Evolutionary conservation across 2,113 vertebrate species (phyloP).

Genomic region (Myiozetetes cayanensis): DNA sequence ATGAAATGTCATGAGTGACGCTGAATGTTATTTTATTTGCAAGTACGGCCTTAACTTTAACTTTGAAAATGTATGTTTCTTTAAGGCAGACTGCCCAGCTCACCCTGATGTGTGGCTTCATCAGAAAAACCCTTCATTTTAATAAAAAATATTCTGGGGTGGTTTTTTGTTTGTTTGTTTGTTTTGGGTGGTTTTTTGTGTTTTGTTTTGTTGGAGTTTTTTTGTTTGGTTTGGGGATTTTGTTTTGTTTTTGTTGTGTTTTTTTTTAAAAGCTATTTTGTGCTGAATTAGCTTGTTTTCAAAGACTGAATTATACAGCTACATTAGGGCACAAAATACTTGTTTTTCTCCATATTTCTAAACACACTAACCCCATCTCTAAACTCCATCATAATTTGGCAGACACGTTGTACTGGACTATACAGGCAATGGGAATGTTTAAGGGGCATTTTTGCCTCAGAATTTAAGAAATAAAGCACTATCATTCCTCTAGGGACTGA

Average conservation of each 20-base stretch:
- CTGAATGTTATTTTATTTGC: background rate
- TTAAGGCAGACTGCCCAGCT: background rate
- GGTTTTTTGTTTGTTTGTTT: too few species aligned
- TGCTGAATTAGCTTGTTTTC: background rate
- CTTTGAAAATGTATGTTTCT: background rate
- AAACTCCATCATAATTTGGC: background rate
- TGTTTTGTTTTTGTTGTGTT: too few species aligned
- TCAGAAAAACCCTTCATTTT: background rate
- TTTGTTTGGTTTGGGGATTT: too few species aligned
- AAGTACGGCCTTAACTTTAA: background rate
- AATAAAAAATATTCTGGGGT: background rate
- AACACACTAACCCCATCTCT: background rate
- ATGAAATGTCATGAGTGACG: background rate
- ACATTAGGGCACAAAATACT: background rate
- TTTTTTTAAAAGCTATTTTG: background rate
- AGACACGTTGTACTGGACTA: background rate
- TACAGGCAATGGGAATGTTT: background rate
- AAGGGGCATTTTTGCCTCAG: background rate
- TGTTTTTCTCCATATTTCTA: background rate
- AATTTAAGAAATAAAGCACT: background rate
- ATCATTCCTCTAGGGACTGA: fast-evolving
- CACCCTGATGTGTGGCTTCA: background rate
- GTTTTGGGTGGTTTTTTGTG: too few species aligned
- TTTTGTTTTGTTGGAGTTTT: too few species aligned
- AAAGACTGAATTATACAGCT: background rate